A percentile compares a stretch with the other conserved stretches of the same genome.
Conservation (phyloP, 2,888 invertebrate species). For the Melolontha melolontha region DNA sequence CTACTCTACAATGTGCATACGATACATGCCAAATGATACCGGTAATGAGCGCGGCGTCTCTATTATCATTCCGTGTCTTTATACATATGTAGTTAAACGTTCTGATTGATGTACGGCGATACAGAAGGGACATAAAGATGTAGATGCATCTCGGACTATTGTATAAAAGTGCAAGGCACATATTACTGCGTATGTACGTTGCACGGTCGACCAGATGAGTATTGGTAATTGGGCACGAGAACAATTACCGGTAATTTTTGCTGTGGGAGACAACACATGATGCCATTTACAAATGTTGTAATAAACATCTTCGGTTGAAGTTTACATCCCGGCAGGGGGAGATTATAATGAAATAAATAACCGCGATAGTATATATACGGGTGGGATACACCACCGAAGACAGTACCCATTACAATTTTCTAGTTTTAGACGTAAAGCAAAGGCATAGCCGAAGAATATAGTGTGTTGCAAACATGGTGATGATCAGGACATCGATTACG, state of each 20-base stretch:
- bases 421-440: constrained; percentile 30
- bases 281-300: constrained; percentile 61
- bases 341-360: constrained; percentile 44
- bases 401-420: constrained; percentile 36
- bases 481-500: constrained; percentile 22
- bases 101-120: constrained; percentile 47
- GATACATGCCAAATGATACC: too few relatives aligned
- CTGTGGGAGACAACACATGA: constrained; percentile 55
- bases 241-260: constrained; percentile 51
- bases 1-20: too few relatives aligned
- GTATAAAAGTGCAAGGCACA: constrained; percentile 48
- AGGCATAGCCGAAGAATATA: background rate
- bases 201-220: constrained; percentile 52
- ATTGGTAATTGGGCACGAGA: constrained; percentile 45
- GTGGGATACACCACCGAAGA: constrained; percentile 43
- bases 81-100: constrained; percentile 47
- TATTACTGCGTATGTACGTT: constrained; percentile 50
- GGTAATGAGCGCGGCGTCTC: too few relatives aligned
- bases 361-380: constrained; percentile 47
- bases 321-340: constrained; percentile 56
- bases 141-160: constrained; percentile 41
- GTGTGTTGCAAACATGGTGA: constrained; percentile 31
- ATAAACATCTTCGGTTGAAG: constrained; percentile 56
- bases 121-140: constrained; percentile 43
- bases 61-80: background rate